Evolutionary conservation across 2,888 invertebrate genomes (phyloP), one percentile per base, ranked within the genome.

Genomic region (Heliconius aoede): DNA sequence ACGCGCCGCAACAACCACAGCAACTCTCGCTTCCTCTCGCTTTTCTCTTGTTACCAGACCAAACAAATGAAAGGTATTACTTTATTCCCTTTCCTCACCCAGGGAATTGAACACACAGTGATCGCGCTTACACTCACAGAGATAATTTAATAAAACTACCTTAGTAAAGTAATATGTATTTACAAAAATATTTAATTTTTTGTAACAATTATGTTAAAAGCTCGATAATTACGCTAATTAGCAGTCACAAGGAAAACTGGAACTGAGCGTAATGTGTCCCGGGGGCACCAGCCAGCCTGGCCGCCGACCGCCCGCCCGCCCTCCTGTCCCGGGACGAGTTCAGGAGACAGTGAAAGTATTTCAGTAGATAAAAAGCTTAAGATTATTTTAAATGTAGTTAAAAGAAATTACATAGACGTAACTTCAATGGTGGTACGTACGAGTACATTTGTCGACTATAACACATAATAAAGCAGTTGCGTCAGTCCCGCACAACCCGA

Each of bases 201-300:
- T 32, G 8, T 32, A 46, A 62, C 67, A 69, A 75, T 58, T 61
- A 55, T 32, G 62, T 69, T 73, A 76, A 69, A 69, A 68, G 68
- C 73, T 32, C 40, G 69, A 68, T 74, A 73, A 77, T 77, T 73
- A 64, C 28, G 55, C 62, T 69, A 77, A 77, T 77, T 73, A 73
- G 46, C 73, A 77, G 73, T 75, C 62, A 46, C 46, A 61, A 24
- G 30, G 30, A 60, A 62, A 40, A 60, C 60, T 60, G 71, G n/a
- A 30, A 4, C 26, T 15, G 36, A 62, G 74, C 28, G 26, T 55
- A 75, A 62, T 32, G 69, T 62, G 40, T 75, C 69, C 74, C 74
- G 61, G 62, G 68, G 51, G 69, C 51, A 51, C 61, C 30, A 21
- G 69, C n/a, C n/a, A n/a, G n/a, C n/a, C n/a, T n/a, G n/a, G n/a